These are phyloP conservation scores for Antedon bifida DNA, from an alignment of 35 echinoderm and acorn worm species.

Conservation along the genomic window DNA sequence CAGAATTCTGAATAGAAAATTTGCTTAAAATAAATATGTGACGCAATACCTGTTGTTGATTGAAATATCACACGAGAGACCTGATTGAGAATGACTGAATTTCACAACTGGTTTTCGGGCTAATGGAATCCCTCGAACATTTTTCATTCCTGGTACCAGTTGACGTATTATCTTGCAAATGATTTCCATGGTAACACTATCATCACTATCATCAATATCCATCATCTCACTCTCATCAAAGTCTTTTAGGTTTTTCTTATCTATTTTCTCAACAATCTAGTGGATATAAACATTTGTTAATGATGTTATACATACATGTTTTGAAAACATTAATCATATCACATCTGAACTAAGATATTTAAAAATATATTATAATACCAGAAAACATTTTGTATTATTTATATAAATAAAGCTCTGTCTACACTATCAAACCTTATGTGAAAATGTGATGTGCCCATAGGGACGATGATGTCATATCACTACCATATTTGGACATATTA, in stretches of 20 bases:
- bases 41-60: slow-evolving; percentile 70
- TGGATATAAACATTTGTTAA: not conserved
- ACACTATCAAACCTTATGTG: too few relatives aligned
- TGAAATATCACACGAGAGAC: slow-evolving; percentile 61
- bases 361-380: too few relatives aligned
- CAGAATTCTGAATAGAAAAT: too few relatives aligned
- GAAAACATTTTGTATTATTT: too few relatives aligned
- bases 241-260: not conserved
- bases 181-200: slow-evolving; percentile 39
- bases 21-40: too few relatives aligned
- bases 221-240: not conserved
- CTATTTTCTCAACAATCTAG: not conserved
- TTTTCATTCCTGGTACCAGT: slow-evolving; percentile 65
- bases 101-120: slow-evolving; percentile 67
- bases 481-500: too few relatives aligned
- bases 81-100: slow-evolving; percentile 69
- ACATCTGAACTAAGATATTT: too few relatives aligned
- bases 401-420: too few relatives aligned
- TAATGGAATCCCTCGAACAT: slow-evolving; percentile 43
- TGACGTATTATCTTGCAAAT: slow-evolving; percentile 50
- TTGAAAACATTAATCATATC: too few relatives aligned
- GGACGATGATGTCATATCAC: too few relatives aligned
- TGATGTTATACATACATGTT: not conserved
- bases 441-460: too few relatives aligned
- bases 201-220: not conserved